phyloP scores from a whole-genome alignment of 2,113 vertebrate genomes.

The Gorilla gorilla region DNA sequence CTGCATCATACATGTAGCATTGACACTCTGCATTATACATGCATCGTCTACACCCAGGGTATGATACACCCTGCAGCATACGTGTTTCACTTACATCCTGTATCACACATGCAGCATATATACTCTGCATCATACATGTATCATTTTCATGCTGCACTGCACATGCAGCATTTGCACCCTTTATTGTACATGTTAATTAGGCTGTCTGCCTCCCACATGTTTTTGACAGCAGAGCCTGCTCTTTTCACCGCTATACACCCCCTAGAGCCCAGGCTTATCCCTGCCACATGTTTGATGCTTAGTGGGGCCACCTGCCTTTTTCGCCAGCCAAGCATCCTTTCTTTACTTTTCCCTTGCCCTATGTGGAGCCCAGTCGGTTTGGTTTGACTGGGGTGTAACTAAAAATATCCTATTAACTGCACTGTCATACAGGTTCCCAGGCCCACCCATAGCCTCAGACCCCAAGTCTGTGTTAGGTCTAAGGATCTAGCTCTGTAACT shows the following conservation, averaged over 20 bases:
- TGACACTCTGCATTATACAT: too few relatives aligned
- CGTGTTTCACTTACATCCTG: too few relatives aligned
- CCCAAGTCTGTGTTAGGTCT: neutral
- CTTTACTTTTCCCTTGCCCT: neutral
- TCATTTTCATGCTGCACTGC: neutral
- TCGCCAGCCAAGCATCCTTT: neutral
- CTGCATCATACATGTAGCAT: too few relatives aligned
- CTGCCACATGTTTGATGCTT: neutral
- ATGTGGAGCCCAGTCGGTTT: too few relatives aligned
- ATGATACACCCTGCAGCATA: too few relatives aligned
- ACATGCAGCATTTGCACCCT: neutral
- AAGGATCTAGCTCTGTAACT: neutral
- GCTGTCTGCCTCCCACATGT: neutral
- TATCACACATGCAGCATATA: neutral
- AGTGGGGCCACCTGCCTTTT: neutral
- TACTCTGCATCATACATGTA: neutral
- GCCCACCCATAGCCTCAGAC: neutral
- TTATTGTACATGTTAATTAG: too few relatives aligned
- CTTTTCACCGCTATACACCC: neutral
- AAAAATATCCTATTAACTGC: neutral
- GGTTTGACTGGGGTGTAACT: neutral
- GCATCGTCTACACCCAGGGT: too few relatives aligned
- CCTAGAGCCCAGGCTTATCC: neutral
- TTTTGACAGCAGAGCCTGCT: neutral
- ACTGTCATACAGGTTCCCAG: neutral